phyloP scores from a whole-genome alignment of 2,888 invertebrate genomes.

The Serripes groenlandicus region DNA sequence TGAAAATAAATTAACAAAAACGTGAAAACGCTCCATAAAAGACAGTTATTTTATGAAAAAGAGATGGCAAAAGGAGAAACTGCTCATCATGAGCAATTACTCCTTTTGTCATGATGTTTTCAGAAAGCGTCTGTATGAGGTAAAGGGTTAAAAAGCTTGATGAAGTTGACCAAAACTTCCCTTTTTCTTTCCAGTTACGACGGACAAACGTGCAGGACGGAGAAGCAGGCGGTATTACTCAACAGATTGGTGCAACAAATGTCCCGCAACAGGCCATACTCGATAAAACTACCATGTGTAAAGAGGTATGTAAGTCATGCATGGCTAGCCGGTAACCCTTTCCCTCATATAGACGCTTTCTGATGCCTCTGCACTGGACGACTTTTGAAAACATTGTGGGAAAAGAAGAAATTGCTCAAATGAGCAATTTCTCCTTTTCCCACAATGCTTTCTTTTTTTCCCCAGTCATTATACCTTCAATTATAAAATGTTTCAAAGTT shows the following conservation, averaged over 20 bases:
- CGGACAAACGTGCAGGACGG: conserved; percentile 88
- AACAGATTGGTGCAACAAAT: conserved; percentile 99
- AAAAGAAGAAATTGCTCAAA: not conserved
- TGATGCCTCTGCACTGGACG: not conserved
- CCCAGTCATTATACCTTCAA: not conserved
- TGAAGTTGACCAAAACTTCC: not conserved
- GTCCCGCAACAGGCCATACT: conserved; percentile 98
- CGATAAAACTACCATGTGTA: conserved; percentile 97
- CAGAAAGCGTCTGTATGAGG: not conserved
- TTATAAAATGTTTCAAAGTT: no score
- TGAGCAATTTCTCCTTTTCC: not conserved
- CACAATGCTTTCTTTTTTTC: not conserved
- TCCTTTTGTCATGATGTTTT: not conserved
- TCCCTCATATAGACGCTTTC: no score
- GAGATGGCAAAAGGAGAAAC: not conserved
- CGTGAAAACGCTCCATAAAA: no score
- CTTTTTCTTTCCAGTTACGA: conserved; percentile 86
- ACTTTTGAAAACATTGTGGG: not conserved
- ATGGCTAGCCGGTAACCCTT: no score
- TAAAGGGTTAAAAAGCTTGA: not conserved
- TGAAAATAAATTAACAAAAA: no score
- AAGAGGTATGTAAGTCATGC: no score
- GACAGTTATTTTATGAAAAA: no score
- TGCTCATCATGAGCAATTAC: not conserved
- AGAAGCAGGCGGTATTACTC: conserved; percentile 99